Conservation (phyloP, 2,888 invertebrate species). For the Conus canariensis region DNA sequence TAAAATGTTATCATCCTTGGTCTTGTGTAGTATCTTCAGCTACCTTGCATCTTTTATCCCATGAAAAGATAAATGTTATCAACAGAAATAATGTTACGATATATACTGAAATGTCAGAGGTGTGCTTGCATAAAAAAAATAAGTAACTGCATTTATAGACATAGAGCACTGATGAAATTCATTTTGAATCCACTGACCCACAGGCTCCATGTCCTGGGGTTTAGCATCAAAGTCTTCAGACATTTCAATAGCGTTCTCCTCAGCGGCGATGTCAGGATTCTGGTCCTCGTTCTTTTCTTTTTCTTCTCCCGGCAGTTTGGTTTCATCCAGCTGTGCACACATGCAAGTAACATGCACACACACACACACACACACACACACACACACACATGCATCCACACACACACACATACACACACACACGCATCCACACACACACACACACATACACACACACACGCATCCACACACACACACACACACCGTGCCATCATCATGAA, state of each 20-base stretch:
- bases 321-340: slow-evolving; percentile 86
- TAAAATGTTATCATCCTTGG: no score
- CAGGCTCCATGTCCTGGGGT: slow-evolving; percentile 84
- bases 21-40: no score
- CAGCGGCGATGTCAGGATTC: slow-evolving; percentile 71
- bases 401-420: not conserved
- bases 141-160: no score
- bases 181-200: slow-evolving; percentile 47
- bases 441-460: not conserved
- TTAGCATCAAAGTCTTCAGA: slow-evolving; percentile 96
- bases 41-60: no score
- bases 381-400: not conserved
- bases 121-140: no score
- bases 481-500: no score
- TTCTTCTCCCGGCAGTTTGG: slow-evolving; percentile 82
- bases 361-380: not conserved
- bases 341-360: not conserved
- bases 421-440: not conserved
- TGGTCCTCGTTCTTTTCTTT: slow-evolving; percentile 85
- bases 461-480: not conserved
- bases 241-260: slow-evolving; percentile 87
- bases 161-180: no score
- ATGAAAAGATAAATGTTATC: no score
- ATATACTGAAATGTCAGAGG: no score
- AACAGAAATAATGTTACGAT: no score